Base-by-base conservation (phyloP, 1,140 invertebrate genomes). In the Aplysia californica region DNA sequence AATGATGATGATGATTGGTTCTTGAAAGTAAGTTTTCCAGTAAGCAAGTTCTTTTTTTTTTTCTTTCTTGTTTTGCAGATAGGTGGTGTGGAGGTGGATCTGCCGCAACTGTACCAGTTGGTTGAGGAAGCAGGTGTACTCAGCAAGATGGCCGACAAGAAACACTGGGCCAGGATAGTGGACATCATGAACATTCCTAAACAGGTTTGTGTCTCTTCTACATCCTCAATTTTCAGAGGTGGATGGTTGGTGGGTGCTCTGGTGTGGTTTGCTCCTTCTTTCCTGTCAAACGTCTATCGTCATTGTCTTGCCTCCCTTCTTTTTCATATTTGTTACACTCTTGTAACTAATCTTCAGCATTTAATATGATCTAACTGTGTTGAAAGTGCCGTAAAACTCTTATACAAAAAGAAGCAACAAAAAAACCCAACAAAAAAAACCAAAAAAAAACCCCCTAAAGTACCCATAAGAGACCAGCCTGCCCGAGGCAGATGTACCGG, bases 91-190 rank as follows among this genome's bases (percentile, higher is more conserved):
- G 96, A 98, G 91, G 91, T 98, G 1, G 96, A 98, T 88, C 89
- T 98, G 5, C 94, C 95, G 0, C 93, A 95, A 64, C 90, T 98
- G 0, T 96, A 96, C 86, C 93, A 95, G 84, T 94, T 94, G 0
- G 96, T 98, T 0, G 94, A 97, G 88, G 92, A 93, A 31, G 91
- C 95, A 78, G 96, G 96, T 2, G 96, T 96, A 0, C 91, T 97
- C 0, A 95, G 95, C 86, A 94, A 95, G 88, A 95, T 97, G 0
- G 95, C 96, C 39, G 95, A 97, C 82, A 96, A 96, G 85, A 96
- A 97, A 81, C 94, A 94, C 82, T 98, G 96, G 97, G 92, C 93
- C 0, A 94, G 94, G 83, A 95, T 98, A 20, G 96, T 96, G 0
- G 96, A 98, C 82, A 92, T 93, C 4, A 94, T 98, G 93, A 94